Percentiles rank a stretch among this genome's conserved stretches.
phyloP scores from a whole-genome alignment of 2,797 vertebrate species.

The Chelidonichthys spinosus region DNA sequence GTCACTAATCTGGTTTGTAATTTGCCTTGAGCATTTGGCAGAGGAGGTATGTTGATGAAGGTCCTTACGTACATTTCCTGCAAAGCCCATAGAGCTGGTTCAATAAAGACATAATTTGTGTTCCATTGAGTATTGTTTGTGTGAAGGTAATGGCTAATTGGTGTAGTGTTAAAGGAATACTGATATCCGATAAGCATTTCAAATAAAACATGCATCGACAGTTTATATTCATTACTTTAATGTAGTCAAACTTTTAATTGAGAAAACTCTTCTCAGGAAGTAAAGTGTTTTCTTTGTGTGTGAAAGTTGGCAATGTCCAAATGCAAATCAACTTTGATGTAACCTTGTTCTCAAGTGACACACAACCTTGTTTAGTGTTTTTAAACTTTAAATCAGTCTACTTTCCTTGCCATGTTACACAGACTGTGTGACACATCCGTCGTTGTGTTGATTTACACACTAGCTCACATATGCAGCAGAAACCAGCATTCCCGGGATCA shows the following conservation, averaged over 20 bases:
- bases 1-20: slow-evolving; percentile 59
- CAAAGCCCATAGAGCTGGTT: slow-evolving; percentile 36
- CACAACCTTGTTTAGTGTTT: too few relatives aligned
- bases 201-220: slow-evolving; percentile 16
- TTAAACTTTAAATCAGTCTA: background rate
- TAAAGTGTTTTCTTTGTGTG: slow-evolving; percentile 13
- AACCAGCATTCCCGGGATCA: slow-evolving; percentile 11
- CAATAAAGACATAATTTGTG: slow-evolving; percentile 47
- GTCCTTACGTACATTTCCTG: slow-evolving; percentile 45
- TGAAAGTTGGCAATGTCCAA: background rate
- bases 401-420: slow-evolving; percentile 15
- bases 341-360: too few relatives aligned
- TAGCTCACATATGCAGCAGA: slow-evolving; percentile 19
- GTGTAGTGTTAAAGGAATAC: slow-evolving; percentile 11
- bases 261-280: background rate
- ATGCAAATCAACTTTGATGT: too few relatives aligned
- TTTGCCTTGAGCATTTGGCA: slow-evolving; percentile 62
- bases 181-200: slow-evolving; percentile 17
- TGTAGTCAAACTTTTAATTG: slow-evolving; percentile 20
- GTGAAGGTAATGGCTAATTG: slow-evolving; percentile 45
- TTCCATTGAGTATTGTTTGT: slow-evolving; percentile 25
- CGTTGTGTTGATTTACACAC: slow-evolving; percentile 39
- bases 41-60: slow-evolving; percentile 53
- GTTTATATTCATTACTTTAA: slow-evolving; percentile 5
- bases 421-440: slow-evolving; percentile 38